Percentiles rank a stretch among this genome's conserved stretches.
phyloP scores from a whole-genome alignment of 1,140 invertebrate genomes.

The Protaetia brevitarsis region DNA sequence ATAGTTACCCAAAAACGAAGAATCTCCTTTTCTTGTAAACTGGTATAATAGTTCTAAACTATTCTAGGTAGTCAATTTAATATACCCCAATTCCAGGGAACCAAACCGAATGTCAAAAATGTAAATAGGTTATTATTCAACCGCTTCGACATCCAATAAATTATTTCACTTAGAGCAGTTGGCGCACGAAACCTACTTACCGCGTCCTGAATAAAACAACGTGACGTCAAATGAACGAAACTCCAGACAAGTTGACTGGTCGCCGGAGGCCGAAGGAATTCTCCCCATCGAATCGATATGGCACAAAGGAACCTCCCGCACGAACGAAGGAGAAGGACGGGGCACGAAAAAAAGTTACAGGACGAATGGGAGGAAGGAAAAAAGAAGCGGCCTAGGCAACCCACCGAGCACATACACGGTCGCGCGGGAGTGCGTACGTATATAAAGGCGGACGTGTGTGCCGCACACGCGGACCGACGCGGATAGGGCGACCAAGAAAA shows the following conservation, averaged over 20 bases:
- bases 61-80: too few species aligned
- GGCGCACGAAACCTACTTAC: background rate
- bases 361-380: background rate
- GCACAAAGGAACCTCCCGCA: background rate
- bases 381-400: too few species aligned
- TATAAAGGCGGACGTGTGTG: too few species aligned
- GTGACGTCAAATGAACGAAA: background rate
- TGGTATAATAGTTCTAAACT: too few species aligned
- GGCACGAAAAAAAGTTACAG: background rate
- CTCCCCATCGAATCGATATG: slow-evolving; percentile 1
- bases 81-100: too few species aligned
- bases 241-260: background rate
- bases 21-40: too few species aligned
- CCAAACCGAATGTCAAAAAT: too few species aligned
- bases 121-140: background rate
- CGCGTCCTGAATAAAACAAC: background rate
- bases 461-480: too few species aligned
- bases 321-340: background rate
- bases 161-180: background rate
- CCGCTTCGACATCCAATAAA: background rate
- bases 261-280: background rate
- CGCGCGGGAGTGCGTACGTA: too few species aligned
- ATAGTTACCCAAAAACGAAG: too few species aligned
- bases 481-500: background rate
- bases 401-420: too few species aligned